Evolutionary conservation across 1,140 invertebrate species (phyloP).

Genomic region (Philopotamus ludificatus): DNA sequence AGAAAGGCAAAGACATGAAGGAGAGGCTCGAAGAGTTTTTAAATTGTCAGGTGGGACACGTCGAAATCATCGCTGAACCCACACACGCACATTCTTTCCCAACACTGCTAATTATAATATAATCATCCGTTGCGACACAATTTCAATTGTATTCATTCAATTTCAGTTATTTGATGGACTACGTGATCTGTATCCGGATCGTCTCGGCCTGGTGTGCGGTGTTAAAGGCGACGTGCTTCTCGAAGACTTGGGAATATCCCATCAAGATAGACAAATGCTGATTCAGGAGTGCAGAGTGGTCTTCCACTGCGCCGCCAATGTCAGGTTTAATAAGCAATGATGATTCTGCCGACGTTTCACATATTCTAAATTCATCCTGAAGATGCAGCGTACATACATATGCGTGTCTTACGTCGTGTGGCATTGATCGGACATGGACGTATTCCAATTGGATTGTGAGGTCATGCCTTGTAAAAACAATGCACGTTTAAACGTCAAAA

Average conservation of each 20-base stretch:
- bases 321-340: too few species aligned
- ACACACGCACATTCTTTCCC: neutral
- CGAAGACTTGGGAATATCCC: conserved; percentile 71
- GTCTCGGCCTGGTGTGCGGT: conserved; percentile 72
- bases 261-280: conserved; percentile 59
- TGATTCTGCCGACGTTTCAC: too few species aligned
- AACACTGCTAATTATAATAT: neutral
- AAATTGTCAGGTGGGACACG: conserved; percentile 52
- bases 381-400: too few species aligned
- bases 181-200: conserved; percentile 58
- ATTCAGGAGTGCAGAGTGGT: conserved; percentile 71
- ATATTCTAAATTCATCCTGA: too few species aligned
- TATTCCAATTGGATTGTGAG: too few species aligned
- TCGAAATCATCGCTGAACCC: too few species aligned
- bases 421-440: too few species aligned
- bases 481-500: too few species aligned
- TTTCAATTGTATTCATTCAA: neutral
- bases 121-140: neutral
- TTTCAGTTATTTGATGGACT: conserved; percentile 70
- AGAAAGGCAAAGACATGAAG: conserved; percentile 70
- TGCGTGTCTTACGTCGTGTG: too few species aligned
- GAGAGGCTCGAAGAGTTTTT: conserved; percentile 66
- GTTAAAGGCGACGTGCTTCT: conserved; percentile 82
- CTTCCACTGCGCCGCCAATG: conserved; percentile 91
- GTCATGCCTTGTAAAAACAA: too few species aligned